Evolutionary conservation across 2,797 vertebrate species (phyloP), one percentile per base, ranked within the genome.

Genomic region (Crocidura indochinensis): DNA sequence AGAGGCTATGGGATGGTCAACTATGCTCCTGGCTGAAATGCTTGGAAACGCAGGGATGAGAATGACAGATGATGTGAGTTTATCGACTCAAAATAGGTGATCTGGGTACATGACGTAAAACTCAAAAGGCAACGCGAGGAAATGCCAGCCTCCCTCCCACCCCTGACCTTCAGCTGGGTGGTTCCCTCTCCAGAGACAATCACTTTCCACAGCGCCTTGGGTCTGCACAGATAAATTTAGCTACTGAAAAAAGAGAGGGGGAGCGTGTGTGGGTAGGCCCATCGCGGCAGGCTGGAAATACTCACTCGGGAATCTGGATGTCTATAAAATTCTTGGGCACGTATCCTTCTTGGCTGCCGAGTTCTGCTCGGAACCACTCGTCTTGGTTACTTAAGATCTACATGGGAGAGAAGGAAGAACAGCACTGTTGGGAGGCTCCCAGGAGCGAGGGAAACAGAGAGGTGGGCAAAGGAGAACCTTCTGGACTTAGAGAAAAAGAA

Each of bases 301-400:
- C 98, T 98, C 96, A 99, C 99, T 97, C 98, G 1, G 98, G 99
- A 38, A 90, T 72, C 0, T 98, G 97, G 79, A 98, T 97, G 26
- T 99, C 98, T 49, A 99, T 97, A 96, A 99, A 99, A 97, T 99
- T 99, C 95, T 98, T 98, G 1, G 99, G 99, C 68, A 99, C 97
- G 0, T 97, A 99, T 77, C 99, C 99, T 94, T 99, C 98, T 6
- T 98, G 97, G 88, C 98, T 98, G 1, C 98, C 97, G 80, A 99
- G 97, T 97, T 99, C 99, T 0, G 99, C 99, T 91, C 98, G 99
- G 83, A 97, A 98, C 99, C 99, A 99, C 0, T 99, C 98, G 10
- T 99, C 98, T 65, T 99, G 97, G 27, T 97, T 96, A 83, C 98
- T 98, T 92, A 99, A 96, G 91, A 99, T 98, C 99, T 99, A 92